These are phyloP conservation scores for Hybognathus amarus DNA, from an alignment of 2,797 vertebrate genomes.

Conservation along the genomic window DNA sequence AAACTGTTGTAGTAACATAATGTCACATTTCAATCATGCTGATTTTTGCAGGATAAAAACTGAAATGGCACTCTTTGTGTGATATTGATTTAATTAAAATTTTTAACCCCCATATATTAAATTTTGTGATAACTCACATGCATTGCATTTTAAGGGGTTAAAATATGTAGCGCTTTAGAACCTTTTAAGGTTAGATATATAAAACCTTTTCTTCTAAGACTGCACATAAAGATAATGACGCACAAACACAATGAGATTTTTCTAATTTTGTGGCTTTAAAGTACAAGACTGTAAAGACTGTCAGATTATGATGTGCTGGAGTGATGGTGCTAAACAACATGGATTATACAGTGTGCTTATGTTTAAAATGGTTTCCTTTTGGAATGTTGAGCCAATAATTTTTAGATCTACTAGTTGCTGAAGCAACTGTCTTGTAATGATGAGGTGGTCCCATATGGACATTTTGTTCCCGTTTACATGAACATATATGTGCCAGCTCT, in stretches of 20 bases:
- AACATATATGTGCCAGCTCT: background rate
- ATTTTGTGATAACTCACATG: too few relatives aligned
- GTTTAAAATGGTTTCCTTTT: background rate
- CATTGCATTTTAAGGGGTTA: too few relatives aligned
- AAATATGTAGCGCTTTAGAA: too few relatives aligned
- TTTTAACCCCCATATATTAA: too few relatives aligned
- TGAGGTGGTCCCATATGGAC: background rate
- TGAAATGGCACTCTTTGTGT: too few relatives aligned
- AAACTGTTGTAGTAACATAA: too few relatives aligned
- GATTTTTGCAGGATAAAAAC: too few relatives aligned
- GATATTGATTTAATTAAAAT: too few relatives aligned
- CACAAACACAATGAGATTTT: background rate
- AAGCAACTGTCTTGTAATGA: background rate
- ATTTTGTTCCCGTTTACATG: background rate
- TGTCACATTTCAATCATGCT: too few relatives aligned
- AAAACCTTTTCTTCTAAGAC: too few relatives aligned
- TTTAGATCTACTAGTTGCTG: background rate
- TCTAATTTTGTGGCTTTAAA: background rate
- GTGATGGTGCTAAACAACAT: background rate
- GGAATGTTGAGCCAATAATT: background rate
- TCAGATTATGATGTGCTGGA: background rate
- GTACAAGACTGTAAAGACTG: background rate
- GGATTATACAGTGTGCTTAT: background rate
- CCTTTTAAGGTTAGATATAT: too few relatives aligned
- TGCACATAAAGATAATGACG: background rate